Evolutionary conservation across 2,888 invertebrate genomes (phyloP).

Genomic region (Melanotus villosus): DNA sequence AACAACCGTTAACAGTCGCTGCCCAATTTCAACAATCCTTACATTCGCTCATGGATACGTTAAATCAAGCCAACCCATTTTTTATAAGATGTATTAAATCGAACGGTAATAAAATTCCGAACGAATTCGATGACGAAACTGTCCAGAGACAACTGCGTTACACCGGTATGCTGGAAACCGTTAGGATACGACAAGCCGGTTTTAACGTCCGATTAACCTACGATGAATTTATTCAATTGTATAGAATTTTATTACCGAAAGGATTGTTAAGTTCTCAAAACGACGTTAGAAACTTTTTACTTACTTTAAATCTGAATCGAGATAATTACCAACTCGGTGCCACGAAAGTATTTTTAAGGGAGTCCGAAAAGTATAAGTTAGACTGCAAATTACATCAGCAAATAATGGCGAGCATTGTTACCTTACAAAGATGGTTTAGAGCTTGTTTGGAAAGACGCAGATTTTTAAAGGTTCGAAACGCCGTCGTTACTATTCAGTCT

Average conservation of each 20-base stretch:
- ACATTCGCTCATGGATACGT: constrained; percentile 92
- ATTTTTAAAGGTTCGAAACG: constrained; percentile 81
- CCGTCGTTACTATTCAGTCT: constrained; percentile 84
- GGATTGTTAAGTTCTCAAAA: constrained; percentile 88
- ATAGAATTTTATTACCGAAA: constrained; percentile 91
- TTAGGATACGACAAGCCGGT: constrained; percentile 93
- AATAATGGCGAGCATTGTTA: constrained; percentile 93
- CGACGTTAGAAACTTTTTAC: constrained; percentile 88
- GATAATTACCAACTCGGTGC: constrained; percentile 92
- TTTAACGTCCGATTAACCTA: constrained; percentile 95
- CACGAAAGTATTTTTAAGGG: constrained; percentile 94
- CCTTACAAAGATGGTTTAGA: constrained; percentile 93
- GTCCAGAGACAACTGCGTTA: constrained; percentile 92
- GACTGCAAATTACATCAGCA: constrained; percentile 94
- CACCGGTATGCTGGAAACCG: constrained; percentile 97
- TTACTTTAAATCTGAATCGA: constrained; percentile 86
- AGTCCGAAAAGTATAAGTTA: constrained; percentile 92
- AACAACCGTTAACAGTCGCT: constrained; percentile 93
- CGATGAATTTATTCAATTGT: constrained; percentile 94
- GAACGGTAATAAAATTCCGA: constrained; percentile 93
- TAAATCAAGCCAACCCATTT: constrained; percentile 90
- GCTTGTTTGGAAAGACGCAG: constrained; percentile 84
- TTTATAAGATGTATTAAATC: constrained; percentile 96
- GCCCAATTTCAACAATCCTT: constrained; percentile 96
- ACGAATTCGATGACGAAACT: constrained; percentile 93